These are phyloP conservation scores for Sussaba pulchella DNA, from an alignment of 2,888 invertebrate species.

Conservation along the genomic window DNA sequence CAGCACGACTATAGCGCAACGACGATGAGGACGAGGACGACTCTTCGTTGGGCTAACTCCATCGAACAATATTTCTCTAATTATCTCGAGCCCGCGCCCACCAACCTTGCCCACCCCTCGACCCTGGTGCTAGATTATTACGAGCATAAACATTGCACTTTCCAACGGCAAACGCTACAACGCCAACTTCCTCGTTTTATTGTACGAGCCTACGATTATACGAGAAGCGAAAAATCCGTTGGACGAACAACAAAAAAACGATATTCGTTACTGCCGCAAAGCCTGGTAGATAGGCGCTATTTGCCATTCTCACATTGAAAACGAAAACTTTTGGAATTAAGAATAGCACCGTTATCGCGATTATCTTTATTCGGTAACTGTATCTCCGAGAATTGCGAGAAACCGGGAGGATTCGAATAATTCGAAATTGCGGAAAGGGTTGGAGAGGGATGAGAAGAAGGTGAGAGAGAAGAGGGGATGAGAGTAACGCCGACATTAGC, in stretches of 20 bases:
- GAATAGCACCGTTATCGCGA: conserved; percentile 65
- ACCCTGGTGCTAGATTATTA: conserved; percentile 69
- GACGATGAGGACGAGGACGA: conserved; percentile 37
- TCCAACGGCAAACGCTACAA: conserved; percentile 42
- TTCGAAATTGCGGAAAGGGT: conserved; percentile 18
- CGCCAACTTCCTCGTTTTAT: conserved; percentile 63
- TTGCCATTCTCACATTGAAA: conserved; percentile 44
- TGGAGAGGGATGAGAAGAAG: conserved; percentile 29
- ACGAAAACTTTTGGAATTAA: conserved; percentile 72
- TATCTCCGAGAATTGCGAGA: conserved; percentile 15
- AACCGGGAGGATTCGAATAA: conserved; percentile 10
- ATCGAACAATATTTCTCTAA: conserved; percentile 83
- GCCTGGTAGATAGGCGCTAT: conserved; percentile 14
- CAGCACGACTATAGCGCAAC: conserved; percentile 28
- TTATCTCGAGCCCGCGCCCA: conserved; percentile 76
- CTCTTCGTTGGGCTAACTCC: conserved; percentile 75
- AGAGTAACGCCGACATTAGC: conserved; percentile 19
- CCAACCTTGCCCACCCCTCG: conserved; percentile 40
- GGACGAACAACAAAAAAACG: too few relatives aligned
- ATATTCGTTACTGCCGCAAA: conserved; percentile 29
- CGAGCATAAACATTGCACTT: conserved; percentile 75
- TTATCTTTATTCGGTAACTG: conserved; percentile 36
- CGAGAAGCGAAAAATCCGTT: too few relatives aligned
- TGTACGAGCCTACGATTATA: conserved; percentile 63
- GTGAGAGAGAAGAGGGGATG: conserved; percentile 56